phyloP scores from a whole-genome alignment of 1,140 invertebrate species.

The Meloidogyne exigua region DNA sequence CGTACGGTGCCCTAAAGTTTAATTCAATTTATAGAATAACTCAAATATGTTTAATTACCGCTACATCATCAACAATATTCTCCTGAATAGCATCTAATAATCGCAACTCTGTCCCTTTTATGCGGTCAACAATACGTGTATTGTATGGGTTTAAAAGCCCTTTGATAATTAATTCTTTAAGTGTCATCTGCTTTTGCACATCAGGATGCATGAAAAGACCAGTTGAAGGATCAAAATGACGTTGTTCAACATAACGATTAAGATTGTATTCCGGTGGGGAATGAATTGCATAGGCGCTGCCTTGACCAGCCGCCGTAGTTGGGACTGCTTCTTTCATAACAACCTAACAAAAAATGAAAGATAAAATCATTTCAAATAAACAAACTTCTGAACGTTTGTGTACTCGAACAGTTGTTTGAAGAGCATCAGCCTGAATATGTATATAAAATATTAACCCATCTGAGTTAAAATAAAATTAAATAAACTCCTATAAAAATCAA shows the following conservation, averaged over 20 bases:
- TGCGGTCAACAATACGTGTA: slow-evolving; percentile 72
- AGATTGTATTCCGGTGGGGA: slow-evolving; percentile 33
- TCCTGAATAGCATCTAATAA: slow-evolving; percentile 78
- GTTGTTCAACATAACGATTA: slow-evolving; percentile 31
- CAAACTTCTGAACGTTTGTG: slow-evolving; percentile 41
- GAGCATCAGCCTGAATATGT: slow-evolving; percentile 70
- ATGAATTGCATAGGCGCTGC: background rate
- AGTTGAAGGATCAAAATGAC: slow-evolving; percentile 32
- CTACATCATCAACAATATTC: slow-evolving; percentile 77
- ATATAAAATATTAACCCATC: no score
- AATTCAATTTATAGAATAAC: background rate
- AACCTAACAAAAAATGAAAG: slow-evolving; percentile 7
- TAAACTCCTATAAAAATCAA: no score
- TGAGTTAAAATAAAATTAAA: no score
- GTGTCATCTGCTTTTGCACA: slow-evolving; percentile 42
- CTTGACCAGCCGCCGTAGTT: slow-evolving; percentile 3
- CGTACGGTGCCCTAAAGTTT: slow-evolving; percentile 68
- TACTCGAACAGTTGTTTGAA: slow-evolving; percentile 68
- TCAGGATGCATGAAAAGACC: slow-evolving; percentile 45
- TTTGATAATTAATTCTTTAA: slow-evolving; percentile 54
- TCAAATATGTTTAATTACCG: background rate
- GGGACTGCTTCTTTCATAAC: slow-evolving; percentile 45
- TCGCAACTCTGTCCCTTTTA: slow-evolving; percentile 76
- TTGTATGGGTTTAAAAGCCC: slow-evolving; percentile 50
- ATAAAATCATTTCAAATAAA: background rate